Evolutionary conservation across 2,888 invertebrate species (phyloP), one percentile per base, ranked within the genome.

Genomic region (Mycalesis mineus): DNA sequence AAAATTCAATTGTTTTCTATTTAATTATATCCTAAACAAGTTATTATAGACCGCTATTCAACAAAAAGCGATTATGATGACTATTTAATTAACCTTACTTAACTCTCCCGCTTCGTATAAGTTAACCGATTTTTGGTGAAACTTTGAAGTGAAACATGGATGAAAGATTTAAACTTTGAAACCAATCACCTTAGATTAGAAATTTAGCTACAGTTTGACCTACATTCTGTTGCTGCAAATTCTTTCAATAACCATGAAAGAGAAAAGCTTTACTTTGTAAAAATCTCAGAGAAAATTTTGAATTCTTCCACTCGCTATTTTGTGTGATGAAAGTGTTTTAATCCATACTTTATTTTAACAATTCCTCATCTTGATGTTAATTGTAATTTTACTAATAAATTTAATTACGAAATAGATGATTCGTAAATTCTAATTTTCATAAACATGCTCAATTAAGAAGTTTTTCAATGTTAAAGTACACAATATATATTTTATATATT

Each of bases 61-160:
- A 28, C 28, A 14, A 29, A 40, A 11, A 28, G 29, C 29, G 29
- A 13, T 50, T 50, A 50, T 50, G 50, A 50, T 40, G 50, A 40
- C 40, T 50, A 39, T 28, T 50, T 40, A 50, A 50, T 50, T 40
- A 50, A 50, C 40, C 50, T 50, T 39, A 28, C 39, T 50, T 40
- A 50, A 50, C 40, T 40, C 40, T 28, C 8, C 9, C 14, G 14
- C 40, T 40, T 15, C 14, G 14, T 14, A 15, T 39, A 14, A 40
- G 14, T 14, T 40, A 40, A 40, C 40, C 13, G 40, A 40, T 14
- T 36, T 36, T 36, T 36, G 36, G 36, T 36, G 6, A 47, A 33
- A 31, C 8, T 44, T 44, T 45, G 44, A 44, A 45, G 45, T 45
- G 13, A 29, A 47, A 47, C 31, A 7, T 2, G 11, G 33, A 33